A percentile compares a stretch with the other conserved stretches of the same genome.
phyloP scores from a whole-genome alignment of 2,888 invertebrate genomes.

The Macaria notata region DNA sequence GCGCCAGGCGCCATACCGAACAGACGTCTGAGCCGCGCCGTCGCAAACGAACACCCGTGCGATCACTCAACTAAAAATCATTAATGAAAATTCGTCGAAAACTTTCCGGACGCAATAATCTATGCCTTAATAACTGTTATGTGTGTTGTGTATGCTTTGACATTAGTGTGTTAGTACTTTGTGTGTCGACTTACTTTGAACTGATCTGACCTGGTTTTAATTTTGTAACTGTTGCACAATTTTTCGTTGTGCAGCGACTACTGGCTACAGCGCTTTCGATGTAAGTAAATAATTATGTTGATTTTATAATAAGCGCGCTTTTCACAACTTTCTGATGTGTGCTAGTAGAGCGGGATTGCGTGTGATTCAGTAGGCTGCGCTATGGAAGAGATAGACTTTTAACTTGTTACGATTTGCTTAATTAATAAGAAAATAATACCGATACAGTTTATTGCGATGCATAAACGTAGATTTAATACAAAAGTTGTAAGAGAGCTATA shows the following conservation, averaged over 20 bases:
- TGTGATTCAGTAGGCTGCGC: too few species aligned
- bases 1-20: constrained; percentile 52
- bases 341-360: too few species aligned
- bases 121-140: constrained; percentile 43
- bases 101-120: constrained; percentile 43
- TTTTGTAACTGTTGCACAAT: constrained; percentile 68
- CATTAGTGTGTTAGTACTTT: constrained; percentile 36
- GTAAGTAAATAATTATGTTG: constrained; percentile 39
- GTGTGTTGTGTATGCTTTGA: constrained; percentile 37
- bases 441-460: too few species aligned
- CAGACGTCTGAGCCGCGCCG: constrained; percentile 41
- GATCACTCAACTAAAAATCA: constrained; percentile 50
- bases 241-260: constrained; percentile 37
- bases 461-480: too few species aligned
- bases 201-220: constrained; percentile 65
- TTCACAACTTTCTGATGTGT: too few species aligned
- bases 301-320: too few species aligned
- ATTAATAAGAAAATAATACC: too few species aligned
- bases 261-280: constrained; percentile 37
- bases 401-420: too few species aligned
- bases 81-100: constrained; percentile 57
- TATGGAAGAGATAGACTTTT: too few species aligned
- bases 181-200: constrained; percentile 40
- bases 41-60: constrained; percentile 36
- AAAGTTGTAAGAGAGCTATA: too few species aligned